A percentile compares a stretch with the other conserved stretches of the same genome.
Conservation (phyloP, 2,888 invertebrate species). For the Hedya salicella region DNA sequence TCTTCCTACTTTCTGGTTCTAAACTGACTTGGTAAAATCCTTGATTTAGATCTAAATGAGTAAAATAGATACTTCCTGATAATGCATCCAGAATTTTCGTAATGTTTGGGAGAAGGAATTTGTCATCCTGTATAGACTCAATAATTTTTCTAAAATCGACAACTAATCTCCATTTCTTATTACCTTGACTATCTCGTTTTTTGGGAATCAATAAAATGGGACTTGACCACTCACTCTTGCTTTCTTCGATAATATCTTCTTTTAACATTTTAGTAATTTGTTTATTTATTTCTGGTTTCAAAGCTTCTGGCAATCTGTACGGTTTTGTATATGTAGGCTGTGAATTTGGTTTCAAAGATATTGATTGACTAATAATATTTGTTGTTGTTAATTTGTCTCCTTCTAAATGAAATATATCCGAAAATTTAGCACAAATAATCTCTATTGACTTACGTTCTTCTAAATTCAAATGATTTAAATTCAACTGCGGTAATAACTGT, state of each 20-base stretch:
- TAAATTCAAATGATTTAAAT: neutral
- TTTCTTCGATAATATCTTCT: constrained; percentile 18
- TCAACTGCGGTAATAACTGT: neutral
- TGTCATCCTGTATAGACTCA: constrained; percentile 11
- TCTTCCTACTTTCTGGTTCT: constrained; percentile 34
- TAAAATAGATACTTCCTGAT: constrained; percentile 30
- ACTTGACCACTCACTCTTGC: constrained; percentile 28
- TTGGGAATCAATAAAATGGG: neutral
- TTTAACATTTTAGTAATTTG: neutral
- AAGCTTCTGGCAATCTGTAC: neutral
- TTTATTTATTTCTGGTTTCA: constrained; percentile 2
- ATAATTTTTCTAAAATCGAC: constrained; percentile 36
- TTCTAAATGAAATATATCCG: constrained; percentile 2
- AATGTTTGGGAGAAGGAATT: constrained; percentile 17
- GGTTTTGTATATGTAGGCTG: neutral
- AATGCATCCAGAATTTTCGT: constrained; percentile 8
- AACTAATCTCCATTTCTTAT: constrained; percentile 41
- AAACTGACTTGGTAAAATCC: constrained; percentile 33
- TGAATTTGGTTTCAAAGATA: neutral
- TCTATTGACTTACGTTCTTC: neutral
- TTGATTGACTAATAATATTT: neutral
- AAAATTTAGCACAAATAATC: neutral
- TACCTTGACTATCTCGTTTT: constrained; percentile 1
- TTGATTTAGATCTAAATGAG: constrained; percentile 38
- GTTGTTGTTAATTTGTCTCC: constrained; percentile 3